Evolutionary conservation across 2,888 invertebrate species (phyloP).

Genomic region (Lamproptera curius): DNA sequence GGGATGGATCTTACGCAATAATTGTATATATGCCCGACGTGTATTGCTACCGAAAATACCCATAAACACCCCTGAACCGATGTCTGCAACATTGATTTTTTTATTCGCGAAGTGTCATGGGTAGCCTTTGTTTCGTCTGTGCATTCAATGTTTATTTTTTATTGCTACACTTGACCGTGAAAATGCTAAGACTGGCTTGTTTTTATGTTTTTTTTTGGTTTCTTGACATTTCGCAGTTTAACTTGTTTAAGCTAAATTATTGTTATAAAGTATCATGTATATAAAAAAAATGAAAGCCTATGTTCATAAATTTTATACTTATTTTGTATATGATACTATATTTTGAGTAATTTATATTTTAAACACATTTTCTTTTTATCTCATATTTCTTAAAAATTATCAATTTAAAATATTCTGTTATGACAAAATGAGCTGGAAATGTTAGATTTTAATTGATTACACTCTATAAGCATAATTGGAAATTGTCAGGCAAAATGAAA

Average conservation of each 20-base stretch:
- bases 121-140: slow-evolving; percentile 61
- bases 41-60: slow-evolving; percentile 21
- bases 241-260: slow-evolving; percentile 21
- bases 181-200: slow-evolving; percentile 51
- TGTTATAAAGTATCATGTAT: slow-evolving; percentile 4
- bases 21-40: slow-evolving; percentile 33
- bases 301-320: too few species aligned
- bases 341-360: too few species aligned
- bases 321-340: background rate
- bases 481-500: background rate
- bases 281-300: too few species aligned
- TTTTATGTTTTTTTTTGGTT: slow-evolving; percentile 40
- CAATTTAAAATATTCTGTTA: too few species aligned
- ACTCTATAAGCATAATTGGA: too few species aligned
- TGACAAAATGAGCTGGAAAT: too few species aligned
- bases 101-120: slow-evolving; percentile 50
- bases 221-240: slow-evolving; percentile 32
- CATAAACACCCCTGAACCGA: slow-evolving; percentile 20
- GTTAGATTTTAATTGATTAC: too few species aligned
- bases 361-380: too few species aligned
- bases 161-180: slow-evolving; percentile 72
- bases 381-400: too few species aligned
- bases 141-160: slow-evolving; percentile 56
- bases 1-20: slow-evolving; percentile 67
- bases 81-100: slow-evolving; percentile 58